phyloP scores from a whole-genome alignment of 2,113 vertebrate genomes.

The Mesembrinibis cayennensis region DNA sequence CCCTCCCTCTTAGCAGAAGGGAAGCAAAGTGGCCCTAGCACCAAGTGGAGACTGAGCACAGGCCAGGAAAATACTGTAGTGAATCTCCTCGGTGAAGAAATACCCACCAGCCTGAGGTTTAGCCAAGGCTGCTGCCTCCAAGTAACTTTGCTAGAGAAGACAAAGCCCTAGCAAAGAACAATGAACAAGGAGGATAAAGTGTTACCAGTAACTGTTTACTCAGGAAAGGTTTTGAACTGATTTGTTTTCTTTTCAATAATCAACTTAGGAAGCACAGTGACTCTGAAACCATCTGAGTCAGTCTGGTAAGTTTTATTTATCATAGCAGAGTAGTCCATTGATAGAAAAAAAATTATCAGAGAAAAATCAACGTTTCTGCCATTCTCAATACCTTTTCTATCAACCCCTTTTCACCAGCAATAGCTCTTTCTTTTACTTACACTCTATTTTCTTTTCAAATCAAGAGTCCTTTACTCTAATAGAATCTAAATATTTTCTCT shows the following conservation, averaged over 20 bases:
- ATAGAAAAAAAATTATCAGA: not conserved
- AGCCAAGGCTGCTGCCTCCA: not conserved
- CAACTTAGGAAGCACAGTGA: not conserved
- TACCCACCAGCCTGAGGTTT: not conserved
- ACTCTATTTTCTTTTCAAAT: not conserved
- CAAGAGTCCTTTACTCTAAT: not conserved
- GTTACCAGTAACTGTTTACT: not conserved
- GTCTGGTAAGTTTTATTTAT: not conserved
- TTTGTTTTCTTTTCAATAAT: not conserved
- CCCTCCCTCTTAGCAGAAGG: not conserved
- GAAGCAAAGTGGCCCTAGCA: not conserved
- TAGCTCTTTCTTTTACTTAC: not conserved
- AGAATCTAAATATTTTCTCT: not conserved
- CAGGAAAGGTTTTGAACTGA: not conserved
- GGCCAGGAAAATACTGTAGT: not conserved
- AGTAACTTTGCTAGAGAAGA: not conserved
- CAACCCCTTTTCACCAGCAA: not conserved
- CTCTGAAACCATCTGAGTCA: not conserved
- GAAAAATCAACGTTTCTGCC: not conserved
- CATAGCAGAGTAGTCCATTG: not conserved
- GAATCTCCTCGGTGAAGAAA: not conserved
- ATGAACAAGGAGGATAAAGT: not conserved
- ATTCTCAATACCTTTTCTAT: not conserved
- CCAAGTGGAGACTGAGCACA: not conserved
- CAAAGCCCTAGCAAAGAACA: not conserved